A percentile compares a stretch with the other conserved stretches of the same genome.
phyloP scores from a whole-genome alignment of 2,888 invertebrate species.

The Aporophyla lueneburgensis region DNA sequence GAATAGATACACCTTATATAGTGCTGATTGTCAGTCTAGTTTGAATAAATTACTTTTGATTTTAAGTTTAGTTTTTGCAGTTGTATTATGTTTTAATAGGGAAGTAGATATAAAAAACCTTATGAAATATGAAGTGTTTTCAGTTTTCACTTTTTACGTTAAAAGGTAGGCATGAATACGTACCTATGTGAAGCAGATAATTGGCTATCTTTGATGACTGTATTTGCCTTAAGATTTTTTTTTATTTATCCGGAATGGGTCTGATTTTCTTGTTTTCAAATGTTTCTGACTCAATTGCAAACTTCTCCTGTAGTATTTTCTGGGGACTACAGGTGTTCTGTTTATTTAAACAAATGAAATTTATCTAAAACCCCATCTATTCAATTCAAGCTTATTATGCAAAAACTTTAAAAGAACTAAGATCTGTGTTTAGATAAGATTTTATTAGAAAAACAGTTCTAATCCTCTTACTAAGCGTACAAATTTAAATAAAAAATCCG shows the following conservation, averaged over 20 bases:
- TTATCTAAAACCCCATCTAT: conserved; percentile 2
- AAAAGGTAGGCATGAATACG: not conserved
- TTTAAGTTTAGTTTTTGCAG: too few species aligned
- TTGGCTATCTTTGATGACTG: not conserved
- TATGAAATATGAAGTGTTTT: not conserved
- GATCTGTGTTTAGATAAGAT: conserved; percentile 24
- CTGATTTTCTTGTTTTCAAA: not conserved
- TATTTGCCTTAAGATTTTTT: too few species aligned
- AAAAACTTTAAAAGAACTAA: conserved; percentile 33
- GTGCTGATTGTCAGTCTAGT: too few species aligned
- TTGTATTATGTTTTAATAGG: too few species aligned
- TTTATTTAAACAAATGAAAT: conserved; percentile 24
- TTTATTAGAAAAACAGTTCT: conserved; percentile 24
- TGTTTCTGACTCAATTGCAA: not conserved
- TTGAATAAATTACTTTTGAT: too few species aligned
- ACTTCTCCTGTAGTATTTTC: not conserved
- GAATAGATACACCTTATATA: too few species aligned
- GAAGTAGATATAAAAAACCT: too few species aligned
- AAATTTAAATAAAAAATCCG: conserved; percentile 50
- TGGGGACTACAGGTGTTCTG: not conserved
- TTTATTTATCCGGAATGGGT: too few species aligned
- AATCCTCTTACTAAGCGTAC: conserved; percentile 13
- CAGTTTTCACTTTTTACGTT: not conserved
- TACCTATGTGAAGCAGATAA: not conserved
- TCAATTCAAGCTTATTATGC: conserved; percentile 18